Conservation (phyloP, 2,888 invertebrate species). For the Aphelenchoides bicaudatus region DNA sequence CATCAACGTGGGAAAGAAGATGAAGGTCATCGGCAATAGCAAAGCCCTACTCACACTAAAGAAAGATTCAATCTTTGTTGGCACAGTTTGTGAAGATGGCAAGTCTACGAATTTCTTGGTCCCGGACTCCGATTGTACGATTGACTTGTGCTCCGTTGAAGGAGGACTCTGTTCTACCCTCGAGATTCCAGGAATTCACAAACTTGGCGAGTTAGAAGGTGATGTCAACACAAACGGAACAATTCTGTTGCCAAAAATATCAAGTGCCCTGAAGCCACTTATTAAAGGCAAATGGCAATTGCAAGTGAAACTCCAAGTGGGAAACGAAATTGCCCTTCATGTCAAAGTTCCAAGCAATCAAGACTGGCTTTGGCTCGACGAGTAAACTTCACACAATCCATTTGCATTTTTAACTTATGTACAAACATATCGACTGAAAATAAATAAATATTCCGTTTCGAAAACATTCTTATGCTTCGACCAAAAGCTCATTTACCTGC, state of each 20-base stretch:
- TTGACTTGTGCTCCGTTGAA: constrained; percentile 11
- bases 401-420: constrained; percentile 9
- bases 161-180: constrained; percentile 26
- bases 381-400: constrained; percentile 19
- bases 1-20: constrained; percentile 13
- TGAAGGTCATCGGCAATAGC: constrained; percentile 19
- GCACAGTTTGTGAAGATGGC: constrained; percentile 33
- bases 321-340: constrained; percentile 19
- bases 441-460: too few species aligned
- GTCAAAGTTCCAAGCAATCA: constrained; percentile 31
- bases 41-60: constrained; percentile 21
- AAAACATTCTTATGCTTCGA: too few species aligned
- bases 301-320: constrained; percentile 16
- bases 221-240: constrained; percentile 25
- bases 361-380: constrained; percentile 32
- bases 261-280: constrained; percentile 20
- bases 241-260: constrained; percentile 23
- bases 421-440: too few species aligned
- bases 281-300: constrained; percentile 31
- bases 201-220: constrained; percentile 25
- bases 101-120: constrained; percentile 31
- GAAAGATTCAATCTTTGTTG: constrained; percentile 26
- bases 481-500: too few species aligned
- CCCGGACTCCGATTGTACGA: constrained; percentile 31
- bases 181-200: constrained; percentile 31